A percentile compares a stretch with the other conserved stretches of the same genome.
phyloP scores from a whole-genome alignment of 2,113 vertebrate genomes.

The Chaetodon auriga region DNA sequence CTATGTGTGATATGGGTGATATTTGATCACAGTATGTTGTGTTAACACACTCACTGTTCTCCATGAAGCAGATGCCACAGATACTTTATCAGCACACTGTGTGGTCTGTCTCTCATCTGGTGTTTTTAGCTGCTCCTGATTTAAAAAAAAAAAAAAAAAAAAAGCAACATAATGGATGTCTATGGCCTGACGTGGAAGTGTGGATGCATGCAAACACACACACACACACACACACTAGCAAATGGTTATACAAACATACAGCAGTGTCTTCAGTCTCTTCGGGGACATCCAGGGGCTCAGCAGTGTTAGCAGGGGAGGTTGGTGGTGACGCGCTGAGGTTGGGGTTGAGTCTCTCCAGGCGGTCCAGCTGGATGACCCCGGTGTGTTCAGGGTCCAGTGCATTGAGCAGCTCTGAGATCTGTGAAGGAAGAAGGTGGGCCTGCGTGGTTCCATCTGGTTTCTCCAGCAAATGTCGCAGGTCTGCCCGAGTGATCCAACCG shows the following conservation, averaged over 20 bases:
- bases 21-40: conserved; percentile 35
- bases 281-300: not conserved
- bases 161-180: not conserved
- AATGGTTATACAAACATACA: not conserved
- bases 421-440: not conserved
- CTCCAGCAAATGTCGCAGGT: conserved; percentile 63
- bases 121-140: conserved; percentile 48
- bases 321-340: not conserved
- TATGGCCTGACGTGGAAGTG: not conserved
- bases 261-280: not conserved
- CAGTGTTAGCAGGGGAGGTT: not conserved
- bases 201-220: no score
- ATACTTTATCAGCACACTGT: conserved; percentile 40
- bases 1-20: conserved; percentile 17
- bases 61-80: conserved; percentile 49
- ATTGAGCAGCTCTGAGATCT: conserved; percentile 76
- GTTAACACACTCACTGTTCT: conserved; percentile 68
- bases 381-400: conserved; percentile 69
- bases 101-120: conserved; percentile 28
- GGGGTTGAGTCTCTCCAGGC: conserved; percentile 63
- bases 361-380: conserved; percentile 29
- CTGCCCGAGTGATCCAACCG: conserved; percentile 58
- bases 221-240: not conserved
- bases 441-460: conserved; percentile 15
- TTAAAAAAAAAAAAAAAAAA: conserved; percentile 6